These are phyloP conservation scores for Euglossa dilemma DNA, from an alignment of 1,140 invertebrate genomes.

Conservation along the genomic window DNA sequence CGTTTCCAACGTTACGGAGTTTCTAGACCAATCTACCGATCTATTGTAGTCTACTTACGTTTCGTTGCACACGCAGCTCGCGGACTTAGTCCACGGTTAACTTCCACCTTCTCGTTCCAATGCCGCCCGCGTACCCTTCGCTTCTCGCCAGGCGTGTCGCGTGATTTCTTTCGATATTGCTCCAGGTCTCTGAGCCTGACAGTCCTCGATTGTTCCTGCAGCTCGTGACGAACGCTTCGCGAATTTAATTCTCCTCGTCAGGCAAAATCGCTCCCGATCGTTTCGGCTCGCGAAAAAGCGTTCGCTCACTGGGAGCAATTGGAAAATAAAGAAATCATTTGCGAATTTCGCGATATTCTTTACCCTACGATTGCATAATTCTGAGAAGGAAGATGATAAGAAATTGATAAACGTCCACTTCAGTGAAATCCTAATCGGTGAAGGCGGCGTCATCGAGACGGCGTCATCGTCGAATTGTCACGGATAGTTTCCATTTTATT, in stretches of 20 bases:
- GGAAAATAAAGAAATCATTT: no score
- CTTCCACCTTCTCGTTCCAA: background rate
- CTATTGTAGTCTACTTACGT: constrained; percentile 15
- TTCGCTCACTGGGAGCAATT: no score
- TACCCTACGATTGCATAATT: no score
- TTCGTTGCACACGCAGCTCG: background rate
- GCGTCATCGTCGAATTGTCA: no score
- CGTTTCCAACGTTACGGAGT: constrained; percentile 6
- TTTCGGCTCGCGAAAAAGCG: no score
- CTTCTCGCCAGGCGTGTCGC: background rate
- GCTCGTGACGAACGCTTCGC: background rate
- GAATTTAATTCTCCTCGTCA: background rate
- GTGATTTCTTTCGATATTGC: background rate
- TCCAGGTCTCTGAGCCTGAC: background rate
- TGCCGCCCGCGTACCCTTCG: background rate
- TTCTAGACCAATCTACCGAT: constrained; percentile 13
- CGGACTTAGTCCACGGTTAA: background rate
- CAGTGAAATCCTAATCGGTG: no score
- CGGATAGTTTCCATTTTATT: no score
- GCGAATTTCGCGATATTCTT: no score
- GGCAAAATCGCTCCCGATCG: no score
- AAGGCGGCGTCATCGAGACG: no score
- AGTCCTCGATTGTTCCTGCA: background rate
- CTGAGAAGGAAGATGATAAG: no score
- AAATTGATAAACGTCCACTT: no score